A percentile compares a stretch with the other conserved stretches of the same genome.
Evolutionary conservation across 1,140 invertebrate genomes (phyloP).

Genomic region (Microvelia longipes): DNA sequence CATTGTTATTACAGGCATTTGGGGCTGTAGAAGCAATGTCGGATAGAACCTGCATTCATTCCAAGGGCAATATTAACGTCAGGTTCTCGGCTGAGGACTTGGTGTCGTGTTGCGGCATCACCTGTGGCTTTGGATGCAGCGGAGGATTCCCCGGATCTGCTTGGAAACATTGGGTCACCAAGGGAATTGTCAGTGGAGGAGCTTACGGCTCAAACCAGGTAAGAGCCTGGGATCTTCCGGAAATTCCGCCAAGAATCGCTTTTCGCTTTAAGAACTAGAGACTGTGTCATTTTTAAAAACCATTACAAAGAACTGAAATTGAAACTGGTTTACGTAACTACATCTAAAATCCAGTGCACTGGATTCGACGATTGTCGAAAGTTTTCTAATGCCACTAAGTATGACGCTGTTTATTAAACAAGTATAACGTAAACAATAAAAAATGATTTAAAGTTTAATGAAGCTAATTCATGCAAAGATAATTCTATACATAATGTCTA

Average conservation of each 20-base stretch:
- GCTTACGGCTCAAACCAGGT: constrained; percentile 53
- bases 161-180: constrained; percentile 68
- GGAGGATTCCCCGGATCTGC: constrained; percentile 64
- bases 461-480: no score
- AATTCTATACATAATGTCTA: no score
- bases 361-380: not conserved
- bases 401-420: no score
- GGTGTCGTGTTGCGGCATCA: constrained; percentile 62
- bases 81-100: constrained; percentile 70
- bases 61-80: constrained; percentile 51
- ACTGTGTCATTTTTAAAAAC: not conserved
- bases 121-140: constrained; percentile 74
- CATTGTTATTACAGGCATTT: constrained; percentile 50
- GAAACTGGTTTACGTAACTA: not conserved
- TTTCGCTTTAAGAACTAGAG: not conserved
- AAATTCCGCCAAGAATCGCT: not conserved
- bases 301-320: not conserved
- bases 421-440: no score
- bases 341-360: not conserved
- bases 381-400: not conserved
- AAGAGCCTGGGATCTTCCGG: constrained; percentile 5
- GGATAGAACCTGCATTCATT: constrained; percentile 75
- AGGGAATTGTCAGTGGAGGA: constrained; percentile 71
- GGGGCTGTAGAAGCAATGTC: constrained; percentile 87
- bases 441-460: no score